phyloP scores from a whole-genome alignment of 2,113 vertebrate genomes.

The Lasiurus borealis region DNA sequence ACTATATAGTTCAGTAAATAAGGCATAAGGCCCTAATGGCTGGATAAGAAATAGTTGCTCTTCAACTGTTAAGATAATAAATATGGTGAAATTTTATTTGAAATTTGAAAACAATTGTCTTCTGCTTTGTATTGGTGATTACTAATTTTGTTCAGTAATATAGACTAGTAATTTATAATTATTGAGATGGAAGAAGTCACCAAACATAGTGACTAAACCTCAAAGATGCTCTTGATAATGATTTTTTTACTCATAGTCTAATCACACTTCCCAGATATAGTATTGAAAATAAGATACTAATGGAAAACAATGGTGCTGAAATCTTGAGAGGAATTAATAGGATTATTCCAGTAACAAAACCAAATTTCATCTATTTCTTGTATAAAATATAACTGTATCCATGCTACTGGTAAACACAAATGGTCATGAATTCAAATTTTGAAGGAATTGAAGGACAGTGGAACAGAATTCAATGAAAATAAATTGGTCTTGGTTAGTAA shows the following conservation, averaged over 20 bases:
- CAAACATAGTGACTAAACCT: background rate
- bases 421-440: background rate
- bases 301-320: background rate
- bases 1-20: background rate
- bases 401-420: background rate
- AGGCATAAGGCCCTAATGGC: background rate
- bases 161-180: background rate
- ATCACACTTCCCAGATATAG: background rate
- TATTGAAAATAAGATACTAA: background rate
- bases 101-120: background rate
- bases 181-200: background rate
- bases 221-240: background rate
- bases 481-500: background rate
- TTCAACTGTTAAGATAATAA: background rate
- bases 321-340: background rate
- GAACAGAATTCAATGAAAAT: background rate
- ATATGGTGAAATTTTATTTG: background rate
- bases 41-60: background rate
- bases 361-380: background rate
- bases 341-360: background rate
- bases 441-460: background rate
- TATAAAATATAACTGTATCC: background rate
- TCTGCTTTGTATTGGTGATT: background rate
- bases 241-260: constrained; percentile 3
- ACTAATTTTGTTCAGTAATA: background rate